A percentile compares a stretch with the other conserved stretches of the same genome.
Evolutionary conservation across 2,113 vertebrate species (phyloP).

Genomic region (Thamnaconus septentrionalis): DNA sequence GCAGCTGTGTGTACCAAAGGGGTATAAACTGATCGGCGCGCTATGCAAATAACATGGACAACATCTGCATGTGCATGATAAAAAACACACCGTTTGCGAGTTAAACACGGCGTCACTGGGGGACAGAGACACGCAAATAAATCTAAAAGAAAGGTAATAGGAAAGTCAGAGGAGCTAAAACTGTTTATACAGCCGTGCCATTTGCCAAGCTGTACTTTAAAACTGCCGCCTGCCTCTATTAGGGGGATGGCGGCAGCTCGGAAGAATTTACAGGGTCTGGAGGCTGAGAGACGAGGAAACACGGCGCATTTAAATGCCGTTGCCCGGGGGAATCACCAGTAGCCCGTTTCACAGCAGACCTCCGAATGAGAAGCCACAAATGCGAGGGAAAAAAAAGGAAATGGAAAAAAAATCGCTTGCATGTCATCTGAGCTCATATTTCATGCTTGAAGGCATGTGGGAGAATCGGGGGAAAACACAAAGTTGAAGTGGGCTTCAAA

Average conservation of each 20-base stretch:
- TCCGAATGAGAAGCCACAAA: constrained; percentile 23
- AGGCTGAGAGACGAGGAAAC: constrained; percentile 29
- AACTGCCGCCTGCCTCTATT: neutral
- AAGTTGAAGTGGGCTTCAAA: constrained; percentile 8
- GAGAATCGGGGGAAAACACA: constrained; percentile 17
- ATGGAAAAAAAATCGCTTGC: constrained; percentile 11
- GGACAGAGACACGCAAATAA: too few species aligned
- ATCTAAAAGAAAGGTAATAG: too few species aligned
- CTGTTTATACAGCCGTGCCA: constrained; percentile 8
- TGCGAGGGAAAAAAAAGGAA: neutral
- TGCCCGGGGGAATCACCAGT: constrained; percentile 41
- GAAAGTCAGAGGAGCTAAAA: constrained; percentile 1
- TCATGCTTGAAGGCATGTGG: constrained; percentile 36
- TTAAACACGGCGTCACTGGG: too few species aligned
- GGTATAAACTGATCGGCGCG: too few species aligned
- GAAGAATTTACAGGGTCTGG: constrained; percentile 16
- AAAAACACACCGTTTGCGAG: too few species aligned
- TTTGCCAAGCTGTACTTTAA: neutral
- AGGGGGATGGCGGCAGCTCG: constrained; percentile 2
- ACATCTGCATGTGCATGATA: too few species aligned
- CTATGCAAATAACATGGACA: too few species aligned
- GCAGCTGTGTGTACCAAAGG: too few species aligned
- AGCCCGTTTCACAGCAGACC: constrained; percentile 28
- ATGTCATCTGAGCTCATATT: constrained; percentile 23
- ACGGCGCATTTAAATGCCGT: constrained; percentile 25